A percentile compares a stretch with the other conserved stretches of the same genome.
These are phyloP conservation scores for Brachionus angularis DNA, from an alignment of 1,140 invertebrate species.

Conservation along the genomic window DNA sequence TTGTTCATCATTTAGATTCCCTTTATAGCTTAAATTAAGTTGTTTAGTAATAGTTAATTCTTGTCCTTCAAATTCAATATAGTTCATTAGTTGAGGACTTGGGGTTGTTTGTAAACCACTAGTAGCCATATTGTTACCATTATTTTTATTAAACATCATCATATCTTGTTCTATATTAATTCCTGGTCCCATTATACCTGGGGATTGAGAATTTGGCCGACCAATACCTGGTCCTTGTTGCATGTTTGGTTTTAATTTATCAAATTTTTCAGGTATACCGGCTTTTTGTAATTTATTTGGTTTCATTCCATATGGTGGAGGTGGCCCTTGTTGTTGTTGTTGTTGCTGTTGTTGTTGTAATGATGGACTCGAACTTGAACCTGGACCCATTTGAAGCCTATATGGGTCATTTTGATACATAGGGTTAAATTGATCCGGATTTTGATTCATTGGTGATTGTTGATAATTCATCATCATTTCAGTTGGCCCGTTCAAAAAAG, in stretches of 20 bases:
- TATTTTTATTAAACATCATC: no score
- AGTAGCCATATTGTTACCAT: no score
- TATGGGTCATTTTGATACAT: background rate
- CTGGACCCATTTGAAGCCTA: background rate
- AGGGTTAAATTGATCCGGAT: background rate
- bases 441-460: background rate
- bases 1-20: background rate
- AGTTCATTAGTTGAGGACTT: constrained; percentile 43
- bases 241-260: background rate
- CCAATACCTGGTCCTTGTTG: no score
- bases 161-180: no score
- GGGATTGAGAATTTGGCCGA: background rate
- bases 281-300: constrained; percentile 33
- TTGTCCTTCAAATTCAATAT: constrained; percentile 40
- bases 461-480: constrained; percentile 7
- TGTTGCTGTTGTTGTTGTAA: background rate
- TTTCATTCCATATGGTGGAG: constrained; percentile 32
- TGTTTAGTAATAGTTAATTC: constrained; percentile 43
- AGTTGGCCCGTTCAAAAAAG: background rate
- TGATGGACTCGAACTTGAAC: background rate
- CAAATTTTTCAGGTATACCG: constrained; percentile 34
- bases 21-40: constrained; percentile 34
- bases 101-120: constrained; percentile 40
- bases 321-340: constrained; percentile 16
- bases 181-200: no score